Base-by-base conservation (phyloP, 2,797 vertebrate species). In the Sebastes oblongus region DNA sequence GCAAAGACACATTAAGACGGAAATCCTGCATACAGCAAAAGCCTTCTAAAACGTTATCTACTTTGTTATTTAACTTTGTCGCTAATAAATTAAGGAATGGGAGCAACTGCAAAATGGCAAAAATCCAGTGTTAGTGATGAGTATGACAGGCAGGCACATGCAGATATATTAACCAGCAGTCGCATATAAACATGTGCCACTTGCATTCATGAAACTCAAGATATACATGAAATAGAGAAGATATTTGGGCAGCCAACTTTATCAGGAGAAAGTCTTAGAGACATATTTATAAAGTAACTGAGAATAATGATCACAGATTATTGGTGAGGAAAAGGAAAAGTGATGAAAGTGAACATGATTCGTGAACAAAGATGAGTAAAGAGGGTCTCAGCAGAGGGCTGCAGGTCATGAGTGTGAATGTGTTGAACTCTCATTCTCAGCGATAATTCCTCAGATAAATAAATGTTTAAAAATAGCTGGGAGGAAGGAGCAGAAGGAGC, bases 81-180 rank as follows among this genome's bases (percentile, higher is more conserved):
- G 30, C 4, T 42, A 12, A 50, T 4, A 60, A 29, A 56, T 68
- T 12, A 55, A 67, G 64, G 20, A 36, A 76, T 29, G 24, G 30
- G 4, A n/a, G 16, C 42, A 66, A 29, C 6, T 12, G 10, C 12
- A 24, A 75, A 81, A 54, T 55, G 50, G 20, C 8, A 65, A 65
- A n/a, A 54, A 42, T 69, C 20, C 16, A 66, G 16, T 24, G 73
- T 83, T 87, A 88, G 62, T 20, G 32, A 84, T 85, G 39, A 80
- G 46, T 58, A 12, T 25, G 29, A 29, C 77, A 79, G 73, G 27
- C 81, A 91, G 20, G 58, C 27, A 66, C 86, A 84, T 82, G 88
- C 89, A 89, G 65, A 68, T 14, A 61, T 12, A 69, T 46, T 27
- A 75, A 55, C 12, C 14, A 46, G 50, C 16, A 36, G 66, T 30